These are phyloP conservation scores for Gobio gobio DNA, from an alignment of 2,113 vertebrate genomes.

Conservation along the genomic window DNA sequence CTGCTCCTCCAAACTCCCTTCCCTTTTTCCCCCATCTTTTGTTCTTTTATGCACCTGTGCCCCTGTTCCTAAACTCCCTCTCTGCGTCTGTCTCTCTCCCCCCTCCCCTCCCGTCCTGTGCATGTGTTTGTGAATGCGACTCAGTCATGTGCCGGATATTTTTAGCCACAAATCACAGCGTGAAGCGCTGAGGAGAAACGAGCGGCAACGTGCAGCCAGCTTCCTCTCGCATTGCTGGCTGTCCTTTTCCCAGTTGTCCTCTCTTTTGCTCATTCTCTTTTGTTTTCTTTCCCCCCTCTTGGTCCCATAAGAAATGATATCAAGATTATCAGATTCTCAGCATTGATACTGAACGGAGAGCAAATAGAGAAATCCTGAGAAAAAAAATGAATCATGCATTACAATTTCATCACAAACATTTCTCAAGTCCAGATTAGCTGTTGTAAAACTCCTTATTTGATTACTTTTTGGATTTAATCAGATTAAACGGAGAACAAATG, in stretches of 20 bases:
- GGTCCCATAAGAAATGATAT: neutral
- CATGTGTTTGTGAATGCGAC: constrained; percentile 70
- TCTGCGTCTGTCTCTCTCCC: constrained; percentile 50
- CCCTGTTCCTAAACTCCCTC: constrained; percentile 45
- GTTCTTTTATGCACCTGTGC: constrained; percentile 36
- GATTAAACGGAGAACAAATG: neutral
- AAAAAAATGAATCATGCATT: neutral
- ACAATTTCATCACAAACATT: neutral
- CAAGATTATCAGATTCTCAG: neutral
- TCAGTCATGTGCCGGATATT: constrained; percentile 72
- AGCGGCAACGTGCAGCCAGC: constrained; percentile 66
- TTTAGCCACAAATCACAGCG: constrained; percentile 73
- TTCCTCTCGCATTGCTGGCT: constrained; percentile 39
- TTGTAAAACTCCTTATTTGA: neutral
- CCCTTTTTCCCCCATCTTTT: constrained; percentile 29
- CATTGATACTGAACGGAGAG: neutral
- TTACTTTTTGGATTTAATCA: neutral
- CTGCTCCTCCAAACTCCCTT: constrained; percentile 11
- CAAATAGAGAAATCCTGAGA: neutral
- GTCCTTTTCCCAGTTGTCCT: constrained; percentile 35
- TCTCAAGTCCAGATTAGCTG: neutral
- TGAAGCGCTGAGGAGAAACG: constrained; percentile 64
- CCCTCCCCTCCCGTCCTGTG: constrained; percentile 61
- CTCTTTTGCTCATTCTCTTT: constrained; percentile 40
- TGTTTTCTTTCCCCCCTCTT: neutral